Percentiles rank a stretch among this genome's conserved stretches.
Evolutionary conservation across 2,888 invertebrate species (phyloP).

Genomic region (Ernsta delagoae): DNA sequence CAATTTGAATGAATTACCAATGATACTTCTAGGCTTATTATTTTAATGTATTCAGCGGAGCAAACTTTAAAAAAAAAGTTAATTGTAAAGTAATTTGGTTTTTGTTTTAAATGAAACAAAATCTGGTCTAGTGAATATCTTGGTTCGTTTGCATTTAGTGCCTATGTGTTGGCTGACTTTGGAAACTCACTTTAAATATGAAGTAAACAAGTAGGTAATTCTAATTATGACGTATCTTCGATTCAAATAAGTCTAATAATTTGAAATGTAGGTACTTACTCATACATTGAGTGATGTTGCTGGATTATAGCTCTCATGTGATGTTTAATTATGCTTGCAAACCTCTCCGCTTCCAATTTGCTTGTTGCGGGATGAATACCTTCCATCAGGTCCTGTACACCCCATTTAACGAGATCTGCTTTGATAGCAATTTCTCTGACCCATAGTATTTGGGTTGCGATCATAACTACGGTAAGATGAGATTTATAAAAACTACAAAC

Average conservation of each 20-base stretch:
- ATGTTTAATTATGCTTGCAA: conserved; percentile 48
- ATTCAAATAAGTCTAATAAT: too few species aligned
- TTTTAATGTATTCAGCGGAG: neutral
- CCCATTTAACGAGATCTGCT: conserved; percentile 63
- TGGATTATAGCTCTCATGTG: conserved; percentile 58
- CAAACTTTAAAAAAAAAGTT: too few species aligned
- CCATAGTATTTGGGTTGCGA: conserved; percentile 67
- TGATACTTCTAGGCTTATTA: too few species aligned
- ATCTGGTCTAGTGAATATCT: too few species aligned
- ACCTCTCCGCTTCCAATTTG: conserved; percentile 46
- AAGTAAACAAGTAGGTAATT: too few species aligned
- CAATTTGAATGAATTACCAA: conserved; percentile 1
- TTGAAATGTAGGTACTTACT: conserved; percentile 46
- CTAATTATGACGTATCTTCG: too few species aligned
- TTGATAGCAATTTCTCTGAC: conserved; percentile 62
- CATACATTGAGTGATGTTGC: conserved; percentile 60
- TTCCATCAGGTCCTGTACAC: conserved; percentile 60
- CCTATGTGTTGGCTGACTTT: too few species aligned
- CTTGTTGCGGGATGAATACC: conserved; percentile 52
- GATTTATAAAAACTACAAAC: neutral
- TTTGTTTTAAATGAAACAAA: too few species aligned
- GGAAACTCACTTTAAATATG: too few species aligned
- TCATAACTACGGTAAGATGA: conserved; percentile 53
- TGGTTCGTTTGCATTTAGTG: too few species aligned
- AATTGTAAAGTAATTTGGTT: too few species aligned